Base-by-base conservation (phyloP, 2,797 vertebrate genomes). In the Pseudotriccus pelzelni region DNA sequence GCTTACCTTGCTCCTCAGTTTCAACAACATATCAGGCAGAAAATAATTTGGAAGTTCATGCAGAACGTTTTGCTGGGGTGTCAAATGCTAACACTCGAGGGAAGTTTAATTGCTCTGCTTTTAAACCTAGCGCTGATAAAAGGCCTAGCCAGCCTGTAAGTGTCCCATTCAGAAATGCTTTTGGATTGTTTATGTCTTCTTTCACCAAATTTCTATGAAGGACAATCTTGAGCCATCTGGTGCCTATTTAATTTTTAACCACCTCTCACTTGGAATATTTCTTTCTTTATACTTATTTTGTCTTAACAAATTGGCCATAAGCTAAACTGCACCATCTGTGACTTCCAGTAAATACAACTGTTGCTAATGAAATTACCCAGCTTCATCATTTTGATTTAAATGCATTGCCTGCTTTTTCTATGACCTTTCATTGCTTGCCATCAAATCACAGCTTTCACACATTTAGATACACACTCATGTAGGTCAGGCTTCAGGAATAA, bases 311-410 rank as follows among this genome's bases (percentile, higher is more conserved):
- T 98, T 98, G 98, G 98, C 98, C 97, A 98, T 94, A 98, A 98
- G 98, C 98, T 98, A 98, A 98, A 98, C 97, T 95, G 98, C 98
- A 98, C 99, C 99, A 99, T 99, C 99, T 99, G 99, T 98, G 98
- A 98, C 98, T 97, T 98, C 98, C 97, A 98, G 97, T 98, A 98
- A 98, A 98, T 98, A 99, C 99, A 99, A 99, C 99, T 99, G 99
- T 99, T 99, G 98, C 99, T 99, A 98, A 98, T 98, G 99, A 99
- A 99, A 99, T 99, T 99, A 99, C 98, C 98, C 98, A 98, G 98
- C 98, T 99, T 99, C 98, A 99, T 99, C 99, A 99, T 99, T 98
- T 98, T 99, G 98, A 99, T 98, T 98, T 99, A 98, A 98, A 98
- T 94, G 96, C 97, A 98, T 97, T 97, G 99, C 98, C 98, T 98